Evolutionary conservation across 2,888 invertebrate genomes (phyloP).

Genomic region (Pecten maximus): DNA sequence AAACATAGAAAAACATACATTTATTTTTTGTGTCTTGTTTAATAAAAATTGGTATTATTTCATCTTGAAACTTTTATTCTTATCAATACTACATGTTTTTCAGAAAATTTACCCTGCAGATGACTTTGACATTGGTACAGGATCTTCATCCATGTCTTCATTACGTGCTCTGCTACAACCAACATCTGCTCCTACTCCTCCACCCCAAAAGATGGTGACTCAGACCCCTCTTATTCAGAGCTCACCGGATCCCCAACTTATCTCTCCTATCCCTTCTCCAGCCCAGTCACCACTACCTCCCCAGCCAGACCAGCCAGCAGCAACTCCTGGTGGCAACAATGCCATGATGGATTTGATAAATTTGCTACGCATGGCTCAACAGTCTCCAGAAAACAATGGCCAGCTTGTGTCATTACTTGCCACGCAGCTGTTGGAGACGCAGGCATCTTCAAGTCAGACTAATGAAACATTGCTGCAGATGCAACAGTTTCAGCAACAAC

Average conservation of each 20-base stretch:
- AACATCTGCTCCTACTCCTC: not conserved
- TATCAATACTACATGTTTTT: not conserved
- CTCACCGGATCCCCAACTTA: not conserved
- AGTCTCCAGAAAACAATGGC: not conserved
- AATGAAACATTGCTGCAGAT: not conserved
- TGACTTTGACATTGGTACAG: constrained; percentile 1
- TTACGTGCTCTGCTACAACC: not conserved
- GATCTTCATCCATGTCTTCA: constrained; percentile 17
- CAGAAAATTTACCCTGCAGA: not conserved
- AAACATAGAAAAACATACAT: too few species aligned
- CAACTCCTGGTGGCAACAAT: not conserved
- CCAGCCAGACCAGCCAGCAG: not conserved
- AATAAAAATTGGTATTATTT: too few species aligned
- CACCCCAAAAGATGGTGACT: not conserved
- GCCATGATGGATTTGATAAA: not conserved
- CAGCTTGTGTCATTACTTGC: not conserved
- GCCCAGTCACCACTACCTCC: not conserved
- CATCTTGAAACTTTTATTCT: not conserved
- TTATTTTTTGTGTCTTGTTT: too few species aligned
- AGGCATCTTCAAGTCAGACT: not conserved
- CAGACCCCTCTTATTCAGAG: not conserved
- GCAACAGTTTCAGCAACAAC: constrained; percentile 37
- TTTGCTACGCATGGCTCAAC: not conserved
- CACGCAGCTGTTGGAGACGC: not conserved
- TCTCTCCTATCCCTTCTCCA: not conserved